Conservation (phyloP, 2,797 vertebrate genomes). For the Fundulus diaphanus region DNA sequence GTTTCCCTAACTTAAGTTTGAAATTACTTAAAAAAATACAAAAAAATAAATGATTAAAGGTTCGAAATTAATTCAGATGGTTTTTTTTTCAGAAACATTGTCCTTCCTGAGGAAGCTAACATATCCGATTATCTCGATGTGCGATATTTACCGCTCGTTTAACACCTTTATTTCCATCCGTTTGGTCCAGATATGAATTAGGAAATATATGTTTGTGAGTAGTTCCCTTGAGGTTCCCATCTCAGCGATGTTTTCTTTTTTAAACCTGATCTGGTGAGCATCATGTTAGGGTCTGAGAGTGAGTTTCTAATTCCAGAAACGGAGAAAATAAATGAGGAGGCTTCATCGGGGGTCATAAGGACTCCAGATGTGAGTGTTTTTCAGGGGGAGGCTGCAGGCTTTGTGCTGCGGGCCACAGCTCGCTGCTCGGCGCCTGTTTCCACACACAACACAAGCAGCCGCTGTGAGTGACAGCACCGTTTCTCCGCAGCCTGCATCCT, state of each 20-base stretch:
- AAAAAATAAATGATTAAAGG: not conserved
- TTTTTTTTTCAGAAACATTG: not conserved
- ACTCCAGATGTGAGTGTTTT: conserved; percentile 78
- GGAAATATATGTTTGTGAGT: not conserved
- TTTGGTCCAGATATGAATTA: not conserved
- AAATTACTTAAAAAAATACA: not conserved
- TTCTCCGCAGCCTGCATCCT: conserved; percentile 43
- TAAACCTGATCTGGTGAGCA: conserved; percentile 8
- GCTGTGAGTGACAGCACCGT: conserved; percentile 54
- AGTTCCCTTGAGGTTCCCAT: not conserved
- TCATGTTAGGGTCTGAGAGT: conserved; percentile 23
- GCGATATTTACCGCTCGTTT: no score
- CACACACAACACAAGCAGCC: conserved; percentile 16
- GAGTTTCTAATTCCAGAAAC: conserved; percentile 51
- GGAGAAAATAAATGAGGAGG: conserved; percentile 46
- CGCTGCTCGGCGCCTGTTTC: conserved; percentile 35
- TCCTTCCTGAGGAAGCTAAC: not conserved
- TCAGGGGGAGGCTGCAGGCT: conserved; percentile 50
- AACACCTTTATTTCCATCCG: not conserved
- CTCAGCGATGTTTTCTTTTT: not conserved
- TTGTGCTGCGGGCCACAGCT: conserved; percentile 52
- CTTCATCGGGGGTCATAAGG: conserved; percentile 67
- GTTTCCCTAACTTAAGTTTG: not conserved
- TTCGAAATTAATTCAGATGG: not conserved
- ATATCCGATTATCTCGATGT: not conserved